Percentiles rank a stretch among this genome's conserved stretches.
Evolutionary conservation across 2,888 invertebrate species (phyloP).

Genomic region (Brachyopa scutellaris): DNA sequence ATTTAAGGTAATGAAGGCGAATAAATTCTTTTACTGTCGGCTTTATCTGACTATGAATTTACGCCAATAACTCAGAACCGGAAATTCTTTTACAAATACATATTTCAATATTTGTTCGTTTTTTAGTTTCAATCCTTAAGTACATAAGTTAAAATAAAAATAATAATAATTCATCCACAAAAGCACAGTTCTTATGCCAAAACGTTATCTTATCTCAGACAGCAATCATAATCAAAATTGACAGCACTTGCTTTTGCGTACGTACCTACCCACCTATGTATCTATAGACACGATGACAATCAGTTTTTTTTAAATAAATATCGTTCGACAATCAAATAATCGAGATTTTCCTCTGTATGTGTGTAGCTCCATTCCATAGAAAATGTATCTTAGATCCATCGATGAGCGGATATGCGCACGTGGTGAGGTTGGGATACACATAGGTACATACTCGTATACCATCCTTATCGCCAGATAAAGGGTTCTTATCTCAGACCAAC

Average conservation of each 20-base stretch:
- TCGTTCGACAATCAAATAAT: slow-evolving; percentile 5
- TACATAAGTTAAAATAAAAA: no score
- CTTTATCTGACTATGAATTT: no score
- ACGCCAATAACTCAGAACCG: no score
- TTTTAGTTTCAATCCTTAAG: no score
- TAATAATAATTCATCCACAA: not conserved
- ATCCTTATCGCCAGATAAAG: slow-evolving; percentile 43
- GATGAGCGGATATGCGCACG: not conserved
- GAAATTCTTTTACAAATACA: no score
- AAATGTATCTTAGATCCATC: slow-evolving; percentile 7
- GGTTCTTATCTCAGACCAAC: slow-evolving; percentile 31
- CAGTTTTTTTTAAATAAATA: slow-evolving; percentile 8
- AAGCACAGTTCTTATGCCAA: not conserved
- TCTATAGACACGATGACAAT: not conserved
- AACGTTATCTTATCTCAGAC: slow-evolving; percentile 39
- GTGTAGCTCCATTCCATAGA: not conserved
- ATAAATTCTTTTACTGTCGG: no score
- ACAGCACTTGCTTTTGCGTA: no score
- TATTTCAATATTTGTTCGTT: no score
- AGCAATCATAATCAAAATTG: slow-evolving; percentile 1
- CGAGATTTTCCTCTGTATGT: not conserved
- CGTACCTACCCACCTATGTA: not conserved
- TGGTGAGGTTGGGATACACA: not conserved
- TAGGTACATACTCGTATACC: no score
- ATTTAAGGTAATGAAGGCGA: no score